Percentiles rank a stretch among this genome's conserved stretches.
phyloP scores from a whole-genome alignment of 2,113 vertebrate species.

The Coryphaenoides rupestris region DNA sequence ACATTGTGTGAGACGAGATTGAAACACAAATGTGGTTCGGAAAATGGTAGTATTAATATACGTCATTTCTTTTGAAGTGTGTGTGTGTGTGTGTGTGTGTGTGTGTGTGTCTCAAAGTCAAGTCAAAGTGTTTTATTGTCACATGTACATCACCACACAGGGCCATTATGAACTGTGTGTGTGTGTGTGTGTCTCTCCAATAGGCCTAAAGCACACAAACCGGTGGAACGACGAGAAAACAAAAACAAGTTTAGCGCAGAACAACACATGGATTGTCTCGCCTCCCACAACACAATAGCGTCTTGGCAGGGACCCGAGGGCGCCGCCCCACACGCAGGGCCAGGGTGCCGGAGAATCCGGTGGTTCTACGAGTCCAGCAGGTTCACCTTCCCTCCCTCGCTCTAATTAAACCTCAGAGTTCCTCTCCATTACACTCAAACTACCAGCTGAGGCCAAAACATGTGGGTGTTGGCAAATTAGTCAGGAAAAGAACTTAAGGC shows the following conservation, averaged over 20 bases:
- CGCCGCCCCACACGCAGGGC: constrained; percentile 28
- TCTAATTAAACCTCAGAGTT: background rate
- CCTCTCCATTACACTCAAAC: background rate
- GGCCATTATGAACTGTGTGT: no score
- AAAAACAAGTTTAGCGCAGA: constrained; percentile 30
- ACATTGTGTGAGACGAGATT: background rate
- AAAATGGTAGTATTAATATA: background rate
- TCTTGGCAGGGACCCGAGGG: constrained; percentile 18
- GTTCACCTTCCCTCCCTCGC: constrained; percentile 22
- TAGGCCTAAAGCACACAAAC: no score
- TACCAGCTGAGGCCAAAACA: background rate
- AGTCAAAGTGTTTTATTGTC: no score
- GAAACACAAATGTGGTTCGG: background rate
- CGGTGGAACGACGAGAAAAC: constrained; percentile 7
- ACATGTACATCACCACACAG: no score
- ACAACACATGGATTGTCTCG: constrained; percentile 28
- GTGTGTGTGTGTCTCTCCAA: no score
- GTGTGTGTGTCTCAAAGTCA: no score
- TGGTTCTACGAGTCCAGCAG: constrained; percentile 44
- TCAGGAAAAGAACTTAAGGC: background rate
- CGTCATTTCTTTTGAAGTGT: background rate
- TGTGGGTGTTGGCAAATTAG: background rate
- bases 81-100: background rate
- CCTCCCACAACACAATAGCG: constrained; percentile 37
- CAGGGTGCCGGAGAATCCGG: constrained; percentile 7